Conservation (phyloP, 2,797 vertebrate genomes). For the Rhabdophis nuchalis region DNA sequence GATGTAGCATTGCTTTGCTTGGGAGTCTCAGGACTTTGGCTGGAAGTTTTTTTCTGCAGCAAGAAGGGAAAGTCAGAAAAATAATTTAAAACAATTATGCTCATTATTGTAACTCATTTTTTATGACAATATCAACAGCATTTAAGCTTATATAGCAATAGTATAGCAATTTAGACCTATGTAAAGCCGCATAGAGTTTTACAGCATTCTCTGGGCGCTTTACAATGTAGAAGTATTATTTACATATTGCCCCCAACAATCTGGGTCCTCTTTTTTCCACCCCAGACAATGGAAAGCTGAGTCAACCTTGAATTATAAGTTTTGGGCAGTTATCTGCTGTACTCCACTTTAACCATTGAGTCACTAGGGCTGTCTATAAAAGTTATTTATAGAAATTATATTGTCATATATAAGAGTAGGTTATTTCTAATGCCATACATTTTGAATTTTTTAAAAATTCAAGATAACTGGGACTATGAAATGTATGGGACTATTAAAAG, state of each 20-base stretch:
- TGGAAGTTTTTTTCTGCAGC: slow-evolving; percentile 54
- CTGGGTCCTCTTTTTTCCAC: background rate
- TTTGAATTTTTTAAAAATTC: background rate
- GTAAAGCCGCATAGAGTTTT: background rate
- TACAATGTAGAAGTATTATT: background rate
- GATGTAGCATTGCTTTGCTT: slow-evolving; percentile 61
- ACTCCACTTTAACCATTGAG: background rate
- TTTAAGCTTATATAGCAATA: background rate
- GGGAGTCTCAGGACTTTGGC: slow-evolving; percentile 58
- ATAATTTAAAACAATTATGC: background rate
- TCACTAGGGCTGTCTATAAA: background rate
- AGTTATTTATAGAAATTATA: background rate
- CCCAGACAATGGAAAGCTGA: background rate
- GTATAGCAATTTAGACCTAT: background rate
- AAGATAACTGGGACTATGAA: background rate
- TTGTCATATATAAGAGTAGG: background rate
- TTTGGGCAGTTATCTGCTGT: background rate
- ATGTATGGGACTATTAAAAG: no score
- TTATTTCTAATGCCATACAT: background rate
- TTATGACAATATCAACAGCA: background rate
- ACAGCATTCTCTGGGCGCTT: background rate
- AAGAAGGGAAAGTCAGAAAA: slow-evolving; percentile 26
- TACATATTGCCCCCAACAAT: background rate
- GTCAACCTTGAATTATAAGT: background rate
- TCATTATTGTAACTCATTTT: background rate